phyloP scores from a whole-genome alignment of 92 coral and sea anemone species.

The Virgularia gustaviana region DNA sequence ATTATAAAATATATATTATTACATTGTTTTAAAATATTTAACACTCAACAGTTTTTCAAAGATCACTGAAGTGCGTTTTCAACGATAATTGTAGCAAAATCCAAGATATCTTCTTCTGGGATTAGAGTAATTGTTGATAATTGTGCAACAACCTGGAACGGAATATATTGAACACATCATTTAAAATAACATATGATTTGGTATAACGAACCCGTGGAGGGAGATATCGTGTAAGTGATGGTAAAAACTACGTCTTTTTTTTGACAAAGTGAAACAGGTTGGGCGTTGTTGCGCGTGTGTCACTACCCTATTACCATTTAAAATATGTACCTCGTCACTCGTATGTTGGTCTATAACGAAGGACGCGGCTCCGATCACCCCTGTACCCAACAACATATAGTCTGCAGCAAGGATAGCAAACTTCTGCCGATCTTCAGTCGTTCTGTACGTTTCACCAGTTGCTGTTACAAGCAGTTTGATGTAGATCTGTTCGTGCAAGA shows the following conservation, averaged over 20 bases:
- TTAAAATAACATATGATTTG: no score
- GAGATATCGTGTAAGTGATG: no score
- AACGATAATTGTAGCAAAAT: slow-evolving; percentile 86
- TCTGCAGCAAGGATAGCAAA: slow-evolving; percentile 73
- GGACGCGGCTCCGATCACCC: slow-evolving; percentile 84
- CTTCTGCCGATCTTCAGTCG: slow-evolving; percentile 72
- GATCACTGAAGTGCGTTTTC: slow-evolving; percentile 40
- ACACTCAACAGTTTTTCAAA: no score
- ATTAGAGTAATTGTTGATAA: slow-evolving; percentile 84
- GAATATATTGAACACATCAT: background rate
- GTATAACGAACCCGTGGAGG: no score
- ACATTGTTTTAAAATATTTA: no score
- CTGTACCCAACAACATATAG: slow-evolving; percentile 81
- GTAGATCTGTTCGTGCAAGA: slow-evolving; percentile 74
- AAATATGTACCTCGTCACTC: slow-evolving; percentile 72
- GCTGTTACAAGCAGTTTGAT: slow-evolving; percentile 82
- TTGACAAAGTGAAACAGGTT: no score
- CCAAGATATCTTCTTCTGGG: slow-evolving; percentile 86
- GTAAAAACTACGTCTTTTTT: no score
- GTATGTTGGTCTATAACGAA: slow-evolving; percentile 71
- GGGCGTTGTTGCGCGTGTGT: no score
- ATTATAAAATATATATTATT: no score
- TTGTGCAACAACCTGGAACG: slow-evolving; percentile 90
- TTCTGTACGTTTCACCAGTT: slow-evolving; percentile 71
- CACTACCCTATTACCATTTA: background rate